Conservation (phyloP, 2,797 vertebrate genomes). For the Brachymystax lenok region DNA sequence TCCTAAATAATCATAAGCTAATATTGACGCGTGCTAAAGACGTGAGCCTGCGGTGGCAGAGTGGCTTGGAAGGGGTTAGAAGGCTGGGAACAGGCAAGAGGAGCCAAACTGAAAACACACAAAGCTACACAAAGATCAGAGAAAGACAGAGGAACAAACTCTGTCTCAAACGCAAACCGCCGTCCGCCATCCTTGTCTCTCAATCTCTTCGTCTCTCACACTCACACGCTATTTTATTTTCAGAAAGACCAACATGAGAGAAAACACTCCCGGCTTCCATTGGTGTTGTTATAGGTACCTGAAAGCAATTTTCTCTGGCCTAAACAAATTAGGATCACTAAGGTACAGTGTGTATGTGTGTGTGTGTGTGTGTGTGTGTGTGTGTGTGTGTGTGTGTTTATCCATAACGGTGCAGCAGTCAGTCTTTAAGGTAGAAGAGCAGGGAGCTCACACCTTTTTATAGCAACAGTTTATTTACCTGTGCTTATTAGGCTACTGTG, state of each 20-base stretch:
- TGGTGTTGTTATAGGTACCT: slow-evolving; percentile 65
- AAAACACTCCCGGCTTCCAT: slow-evolving; percentile 56
- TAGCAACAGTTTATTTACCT: slow-evolving; percentile 44
- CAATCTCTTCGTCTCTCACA: slow-evolving; percentile 38
- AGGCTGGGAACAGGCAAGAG: slow-evolving; percentile 62
- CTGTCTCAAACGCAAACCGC: slow-evolving; percentile 61
- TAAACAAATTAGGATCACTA: slow-evolving; percentile 35
- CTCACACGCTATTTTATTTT: slow-evolving; percentile 68
- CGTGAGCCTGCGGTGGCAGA: slow-evolving; percentile 66
- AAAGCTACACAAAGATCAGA: slow-evolving; percentile 54
- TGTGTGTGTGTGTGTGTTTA: background rate
- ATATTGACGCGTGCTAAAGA: slow-evolving; percentile 79
- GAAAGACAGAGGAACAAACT: slow-evolving; percentile 60
- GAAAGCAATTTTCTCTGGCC: slow-evolving; percentile 50
- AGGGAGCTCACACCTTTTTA: slow-evolving; percentile 38
- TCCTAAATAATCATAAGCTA: slow-evolving; percentile 77
- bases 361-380: background rate
- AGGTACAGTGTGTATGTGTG: background rate
- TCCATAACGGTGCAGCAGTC: background rate
- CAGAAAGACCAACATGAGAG: slow-evolving; percentile 58
- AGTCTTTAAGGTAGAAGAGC: slow-evolving; percentile 17
- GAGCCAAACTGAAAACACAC: slow-evolving; percentile 61
- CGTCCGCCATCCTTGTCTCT: slow-evolving; percentile 47
- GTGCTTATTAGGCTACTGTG: slow-evolving; percentile 33
- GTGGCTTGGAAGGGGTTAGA: slow-evolving; percentile 38